Percentiles rank a stretch among this genome's conserved stretches.
Evolutionary conservation across 2,797 vertebrate species (phyloP).

Genomic region (Nannoperca australis): DNA sequence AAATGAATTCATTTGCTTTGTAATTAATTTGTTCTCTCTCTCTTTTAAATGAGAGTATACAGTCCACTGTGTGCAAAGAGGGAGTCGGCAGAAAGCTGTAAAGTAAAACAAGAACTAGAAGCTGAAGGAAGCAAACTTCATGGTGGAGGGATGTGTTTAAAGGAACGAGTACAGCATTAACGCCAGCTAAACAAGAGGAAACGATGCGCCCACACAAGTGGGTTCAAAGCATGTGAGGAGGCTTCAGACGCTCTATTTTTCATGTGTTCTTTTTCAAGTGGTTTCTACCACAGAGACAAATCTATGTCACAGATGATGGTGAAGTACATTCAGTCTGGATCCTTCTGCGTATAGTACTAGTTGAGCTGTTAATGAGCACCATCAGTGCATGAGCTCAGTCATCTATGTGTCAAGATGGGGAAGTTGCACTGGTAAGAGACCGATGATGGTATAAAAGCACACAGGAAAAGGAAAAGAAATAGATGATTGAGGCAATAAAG

Average conservation of each 20-base stretch:
- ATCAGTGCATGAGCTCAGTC: constrained; percentile 12
- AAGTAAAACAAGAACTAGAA: constrained; percentile 1
- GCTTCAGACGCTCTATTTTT: constrained; percentile 4
- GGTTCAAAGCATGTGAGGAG: constrained; percentile 33
- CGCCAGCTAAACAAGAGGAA: constrained; percentile 41
- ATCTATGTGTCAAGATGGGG: constrained; percentile 1
- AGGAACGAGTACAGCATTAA: constrained; percentile 4
- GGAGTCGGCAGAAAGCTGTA: constrained; percentile 12
- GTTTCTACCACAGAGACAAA: constrained; percentile 27
- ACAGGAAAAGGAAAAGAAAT: neutral
- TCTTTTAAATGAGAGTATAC: constrained; percentile 25
- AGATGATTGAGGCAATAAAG: constrained; percentile 27
- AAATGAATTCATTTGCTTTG: constrained; percentile 38
- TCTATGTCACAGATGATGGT: constrained; percentile 39
- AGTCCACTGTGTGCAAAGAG: constrained; percentile 9
- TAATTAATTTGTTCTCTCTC: constrained; percentile 26
- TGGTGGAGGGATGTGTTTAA: neutral
- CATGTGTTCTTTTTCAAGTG: constrained; percentile 28
- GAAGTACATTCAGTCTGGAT: constrained; percentile 20
- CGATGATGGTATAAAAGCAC: constrained; percentile 11
- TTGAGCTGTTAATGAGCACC: constrained; percentile 47
- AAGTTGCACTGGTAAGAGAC: constrained; percentile 9
- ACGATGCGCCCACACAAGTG: constrained; percentile 24
- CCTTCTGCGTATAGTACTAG: constrained; percentile 12
- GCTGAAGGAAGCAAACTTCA: constrained; percentile 13